Evolutionary conservation across 2,888 invertebrate genomes (phyloP).

Genomic region (Polydrusus tereticollis): DNA sequence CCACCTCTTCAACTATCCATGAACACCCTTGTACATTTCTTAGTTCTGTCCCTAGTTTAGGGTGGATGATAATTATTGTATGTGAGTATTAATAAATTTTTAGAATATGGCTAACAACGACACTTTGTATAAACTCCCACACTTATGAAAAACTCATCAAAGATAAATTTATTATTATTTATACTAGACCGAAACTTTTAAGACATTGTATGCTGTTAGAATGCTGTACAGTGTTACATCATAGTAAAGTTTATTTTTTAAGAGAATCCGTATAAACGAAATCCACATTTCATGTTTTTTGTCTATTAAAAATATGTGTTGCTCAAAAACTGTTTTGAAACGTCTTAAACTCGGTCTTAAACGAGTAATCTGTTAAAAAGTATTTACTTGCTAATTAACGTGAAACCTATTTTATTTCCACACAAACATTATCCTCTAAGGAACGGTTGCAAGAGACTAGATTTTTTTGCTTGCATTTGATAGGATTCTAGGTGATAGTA

Average conservation of each 20-base stretch:
- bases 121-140: not conserved
- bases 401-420: constrained; percentile 5
- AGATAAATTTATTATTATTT: constrained; percentile 8
- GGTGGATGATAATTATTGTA: too few relatives aligned
- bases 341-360: constrained; percentile 5
- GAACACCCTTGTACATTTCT: too few relatives aligned
- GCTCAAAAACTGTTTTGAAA: constrained; percentile 8
- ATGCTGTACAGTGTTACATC: not conserved
- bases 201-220: not conserved
- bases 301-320: constrained; percentile 8
- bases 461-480: not conserved
- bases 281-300: constrained; percentile 5
- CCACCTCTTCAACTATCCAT: too few relatives aligned
- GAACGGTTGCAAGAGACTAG: not conserved
- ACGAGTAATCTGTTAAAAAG: constrained; percentile 8
- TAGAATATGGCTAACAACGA: too few relatives aligned
- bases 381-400: constrained; percentile 4
- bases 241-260: constrained; percentile 3
- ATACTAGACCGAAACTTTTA: not conserved
- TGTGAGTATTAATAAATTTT: too few relatives aligned
- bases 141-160: not conserved
- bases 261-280: not conserved
- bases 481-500: not conserved
- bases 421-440: not conserved
- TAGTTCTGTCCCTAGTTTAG: too few relatives aligned